Conservation (phyloP, 2,797 vertebrate species). For the Alectoris magna region DNA sequence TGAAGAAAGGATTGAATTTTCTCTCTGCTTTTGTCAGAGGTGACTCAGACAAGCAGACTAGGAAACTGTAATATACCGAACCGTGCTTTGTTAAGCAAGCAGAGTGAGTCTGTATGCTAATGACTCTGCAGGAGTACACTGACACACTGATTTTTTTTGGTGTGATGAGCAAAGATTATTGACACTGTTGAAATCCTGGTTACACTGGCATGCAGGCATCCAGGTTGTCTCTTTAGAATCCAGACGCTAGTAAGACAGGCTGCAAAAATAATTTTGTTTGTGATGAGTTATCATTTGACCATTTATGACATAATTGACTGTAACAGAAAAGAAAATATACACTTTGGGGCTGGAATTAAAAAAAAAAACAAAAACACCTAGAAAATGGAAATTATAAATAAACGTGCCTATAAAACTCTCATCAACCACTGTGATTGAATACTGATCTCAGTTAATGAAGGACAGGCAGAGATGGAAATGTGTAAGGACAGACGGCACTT, state of each 20-base stretch:
- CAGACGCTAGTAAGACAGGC: conserved; percentile 70
- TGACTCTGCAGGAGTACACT: conserved; percentile 73
- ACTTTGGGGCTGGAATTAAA: neutral
- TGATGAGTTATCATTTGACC: conserved; percentile 72
- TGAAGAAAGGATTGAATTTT: conserved; percentile 41
- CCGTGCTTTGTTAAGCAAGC: conserved; percentile 80
- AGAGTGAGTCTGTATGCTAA: conserved; percentile 77
- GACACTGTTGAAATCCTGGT: conserved; percentile 79
- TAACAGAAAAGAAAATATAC: conserved; percentile 35
- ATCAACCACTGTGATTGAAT: neutral
- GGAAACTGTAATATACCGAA: conserved; percentile 60
- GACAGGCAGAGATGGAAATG: conserved; percentile 27
- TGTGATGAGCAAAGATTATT: conserved; percentile 77
- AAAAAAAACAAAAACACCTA: neutral
- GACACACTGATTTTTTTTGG: conserved; percentile 70
- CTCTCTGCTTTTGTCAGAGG: conserved; percentile 69
- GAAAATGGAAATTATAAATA: conserved; percentile 5
- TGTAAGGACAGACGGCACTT: conserved; percentile 15
- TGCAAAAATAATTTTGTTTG: conserved; percentile 71
- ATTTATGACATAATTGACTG: conserved; percentile 58
- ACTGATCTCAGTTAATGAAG: neutral
- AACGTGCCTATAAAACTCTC: conserved; percentile 1
- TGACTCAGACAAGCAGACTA: conserved; percentile 60
- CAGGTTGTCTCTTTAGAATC: conserved; percentile 74
- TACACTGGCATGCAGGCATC: conserved; percentile 70